These are phyloP conservation scores for Hemiscyllium ocellatum DNA, from an alignment of 2,113 vertebrate species.

Conservation along the genomic window DNA sequence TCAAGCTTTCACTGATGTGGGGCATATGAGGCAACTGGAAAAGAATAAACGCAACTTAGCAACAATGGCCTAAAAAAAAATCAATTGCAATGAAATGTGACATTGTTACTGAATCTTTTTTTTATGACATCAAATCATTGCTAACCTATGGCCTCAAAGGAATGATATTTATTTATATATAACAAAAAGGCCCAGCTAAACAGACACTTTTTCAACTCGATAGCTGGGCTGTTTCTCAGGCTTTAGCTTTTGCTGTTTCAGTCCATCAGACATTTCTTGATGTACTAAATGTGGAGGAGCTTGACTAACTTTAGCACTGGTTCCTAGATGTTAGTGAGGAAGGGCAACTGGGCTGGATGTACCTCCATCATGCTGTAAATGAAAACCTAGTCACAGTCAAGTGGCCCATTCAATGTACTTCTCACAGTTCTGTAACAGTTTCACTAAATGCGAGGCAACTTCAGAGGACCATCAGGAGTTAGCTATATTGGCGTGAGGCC, in stretches of 20 bases:
- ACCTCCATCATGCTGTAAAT: neutral
- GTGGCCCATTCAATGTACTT: neutral
- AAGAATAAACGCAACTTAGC: slow-evolving; percentile 38
- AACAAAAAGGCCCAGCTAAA: neutral
- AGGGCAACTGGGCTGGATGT: neutral
- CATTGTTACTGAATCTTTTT: neutral
- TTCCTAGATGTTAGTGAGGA: neutral
- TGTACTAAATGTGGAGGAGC: neutral
- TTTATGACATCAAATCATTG: neutral
- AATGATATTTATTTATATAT: neutral
- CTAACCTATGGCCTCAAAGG: neutral
- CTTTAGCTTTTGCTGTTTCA: neutral
- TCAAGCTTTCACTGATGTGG: slow-evolving; percentile 96
- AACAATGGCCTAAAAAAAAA: slow-evolving; percentile 26
- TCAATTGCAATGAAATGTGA: neutral
- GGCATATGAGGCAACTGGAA: slow-evolving; percentile 91
- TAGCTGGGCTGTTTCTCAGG: neutral
- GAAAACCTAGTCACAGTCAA: neutral
- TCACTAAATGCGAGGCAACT: neutral
- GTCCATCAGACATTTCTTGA: neutral
- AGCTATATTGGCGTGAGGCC: neutral
- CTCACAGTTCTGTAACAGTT: neutral
- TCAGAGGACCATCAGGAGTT: neutral
- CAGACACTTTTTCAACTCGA: neutral
- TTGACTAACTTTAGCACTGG: neutral